Percentiles rank a stretch among this genome's conserved stretches.
These are phyloP conservation scores for Hormaphis cornu DNA, from an alignment of 1,140 invertebrate species.

Conservation along the genomic window DNA sequence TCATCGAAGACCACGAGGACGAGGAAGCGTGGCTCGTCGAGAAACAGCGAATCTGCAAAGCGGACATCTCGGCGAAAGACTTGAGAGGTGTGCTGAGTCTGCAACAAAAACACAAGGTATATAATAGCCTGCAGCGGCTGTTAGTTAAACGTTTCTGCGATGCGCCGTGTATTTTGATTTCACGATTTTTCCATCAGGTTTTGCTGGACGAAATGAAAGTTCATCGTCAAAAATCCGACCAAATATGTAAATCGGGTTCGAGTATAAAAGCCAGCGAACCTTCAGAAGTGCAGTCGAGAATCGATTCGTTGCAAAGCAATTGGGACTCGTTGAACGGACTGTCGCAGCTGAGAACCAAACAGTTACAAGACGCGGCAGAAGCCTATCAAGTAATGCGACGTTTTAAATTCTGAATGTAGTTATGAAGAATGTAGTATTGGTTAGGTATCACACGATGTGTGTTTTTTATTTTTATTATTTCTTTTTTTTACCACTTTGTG, in stretches of 20 bases:
- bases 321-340: constrained; percentile 79
- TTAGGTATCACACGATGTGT: too few relatives aligned
- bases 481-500: too few relatives aligned
- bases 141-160: not conserved
- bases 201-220: constrained; percentile 87
- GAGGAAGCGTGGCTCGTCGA: constrained; percentile 90
- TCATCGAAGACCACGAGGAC: constrained; percentile 86
- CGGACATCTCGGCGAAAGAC: constrained; percentile 87
- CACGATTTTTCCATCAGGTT: constrained; percentile 43
- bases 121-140: not conserved
- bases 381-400: constrained; percentile 62
- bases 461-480: constrained; percentile 20
- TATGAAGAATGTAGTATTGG: too few relatives aligned
- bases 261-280: constrained; percentile 69
- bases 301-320: constrained; percentile 70
- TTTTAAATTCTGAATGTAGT: not conserved
- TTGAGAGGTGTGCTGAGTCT: constrained; percentile 77
- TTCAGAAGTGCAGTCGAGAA: constrained; percentile 63
- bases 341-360: constrained; percentile 69
- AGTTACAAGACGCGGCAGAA: constrained; percentile 86
- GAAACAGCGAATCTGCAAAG: constrained; percentile 80
- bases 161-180: not conserved
- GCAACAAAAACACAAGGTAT: constrained; percentile 87
- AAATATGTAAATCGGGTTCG: constrained; percentile 61
- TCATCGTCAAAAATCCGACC: constrained; percentile 65